Evolutionary conservation across 2,113 vertebrate species (phyloP).

Genomic region (Zosterops pallidus): DNA sequence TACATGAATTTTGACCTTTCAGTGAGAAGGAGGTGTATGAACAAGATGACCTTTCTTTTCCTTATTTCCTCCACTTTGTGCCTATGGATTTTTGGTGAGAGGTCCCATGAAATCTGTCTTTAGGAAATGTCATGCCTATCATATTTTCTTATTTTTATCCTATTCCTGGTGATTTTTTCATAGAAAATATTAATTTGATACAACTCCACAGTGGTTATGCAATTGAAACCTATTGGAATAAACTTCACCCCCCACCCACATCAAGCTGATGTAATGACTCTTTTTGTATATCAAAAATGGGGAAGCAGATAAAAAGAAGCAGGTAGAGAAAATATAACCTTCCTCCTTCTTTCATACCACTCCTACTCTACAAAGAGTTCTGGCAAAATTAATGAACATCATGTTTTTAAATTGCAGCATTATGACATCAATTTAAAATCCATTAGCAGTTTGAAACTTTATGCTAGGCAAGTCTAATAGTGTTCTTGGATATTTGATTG

Average conservation of each 20-base stretch:
- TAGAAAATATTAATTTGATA: background rate
- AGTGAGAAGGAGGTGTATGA: background rate
- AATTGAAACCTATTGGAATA: background rate
- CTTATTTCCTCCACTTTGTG: background rate
- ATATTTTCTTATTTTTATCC: background rate
- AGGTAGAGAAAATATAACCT: background rate
- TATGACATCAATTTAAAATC: slow-evolving; percentile 68
- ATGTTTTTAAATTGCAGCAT: slow-evolving; percentile 66
- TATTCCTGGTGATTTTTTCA: background rate
- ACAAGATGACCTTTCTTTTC: background rate
- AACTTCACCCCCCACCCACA: background rate
- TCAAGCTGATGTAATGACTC: background rate
- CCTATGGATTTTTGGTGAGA: background rate
- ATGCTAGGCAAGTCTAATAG: slow-evolving; percentile 49
- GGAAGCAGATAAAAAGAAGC: background rate
- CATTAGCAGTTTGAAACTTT: slow-evolving; percentile 65
- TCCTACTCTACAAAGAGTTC: slow-evolving; percentile 24
- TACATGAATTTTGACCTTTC: background rate
- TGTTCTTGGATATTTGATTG: slow-evolving; percentile 62
- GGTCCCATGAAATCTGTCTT: background rate
- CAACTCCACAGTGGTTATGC: background rate
- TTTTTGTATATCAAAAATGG: background rate
- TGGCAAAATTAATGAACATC: slow-evolving; percentile 61
- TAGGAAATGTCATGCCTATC: background rate
- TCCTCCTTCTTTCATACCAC: background rate